phyloP scores from a whole-genome alignment of 2,113 vertebrate genomes.

The Rhabdomys dilectus region DNA sequence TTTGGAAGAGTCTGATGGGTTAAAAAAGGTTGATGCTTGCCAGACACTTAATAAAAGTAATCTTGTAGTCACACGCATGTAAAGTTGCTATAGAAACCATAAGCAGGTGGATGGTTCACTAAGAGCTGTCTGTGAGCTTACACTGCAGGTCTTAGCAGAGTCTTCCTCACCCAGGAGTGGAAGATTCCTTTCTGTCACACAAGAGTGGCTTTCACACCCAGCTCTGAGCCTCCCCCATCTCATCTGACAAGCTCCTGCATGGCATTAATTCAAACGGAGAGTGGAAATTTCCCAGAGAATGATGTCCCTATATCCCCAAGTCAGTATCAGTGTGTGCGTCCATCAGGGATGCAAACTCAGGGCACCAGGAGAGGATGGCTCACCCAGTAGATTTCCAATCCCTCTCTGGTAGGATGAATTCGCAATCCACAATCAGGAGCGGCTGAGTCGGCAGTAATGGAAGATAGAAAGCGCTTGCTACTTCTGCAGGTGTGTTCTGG shows the following conservation, averaged over 20 bases:
- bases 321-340: not conserved
- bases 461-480: not conserved
- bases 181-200: constrained; percentile 7
- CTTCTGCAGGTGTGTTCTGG: not conserved
- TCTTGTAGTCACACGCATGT: not conserved
- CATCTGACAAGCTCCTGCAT: not conserved
- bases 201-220: not conserved
- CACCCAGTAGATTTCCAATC: not conserved
- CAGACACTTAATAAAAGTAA: constrained; percentile 26
- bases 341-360: not conserved
- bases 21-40: not conserved
- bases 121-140: not conserved
- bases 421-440: not conserved
- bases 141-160: not conserved
- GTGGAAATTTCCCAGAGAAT: constrained; percentile 38
- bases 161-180: not conserved
- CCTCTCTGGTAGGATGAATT: not conserved
- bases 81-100: constrained; percentile 7
- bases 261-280: not conserved
- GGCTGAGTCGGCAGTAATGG: not conserved
- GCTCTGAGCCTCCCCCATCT: not conserved
- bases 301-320: not conserved
- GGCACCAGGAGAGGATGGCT: not conserved
- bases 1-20: not conserved
- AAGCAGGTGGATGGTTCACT: not conserved